Evolutionary conservation across 2,797 vertebrate species (phyloP).

Genomic region (Channa striata): DNA sequence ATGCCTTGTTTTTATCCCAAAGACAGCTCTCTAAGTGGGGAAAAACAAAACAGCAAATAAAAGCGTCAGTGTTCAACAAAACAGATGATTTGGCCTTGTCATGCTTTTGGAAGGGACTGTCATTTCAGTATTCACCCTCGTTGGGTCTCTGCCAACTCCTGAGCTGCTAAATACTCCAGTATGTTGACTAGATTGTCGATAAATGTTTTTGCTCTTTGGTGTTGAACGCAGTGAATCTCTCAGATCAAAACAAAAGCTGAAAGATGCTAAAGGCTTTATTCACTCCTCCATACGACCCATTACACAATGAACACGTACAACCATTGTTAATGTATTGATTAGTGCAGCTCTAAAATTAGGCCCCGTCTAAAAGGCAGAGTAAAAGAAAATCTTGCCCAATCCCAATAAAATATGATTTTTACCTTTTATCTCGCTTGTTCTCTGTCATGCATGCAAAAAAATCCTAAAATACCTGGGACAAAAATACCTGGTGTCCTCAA

Average conservation of each 20-base stretch:
- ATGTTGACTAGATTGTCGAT: no score
- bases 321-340: background rate
- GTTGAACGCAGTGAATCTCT: no score
- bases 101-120: no score
- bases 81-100: no score
- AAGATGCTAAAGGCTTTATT: background rate
- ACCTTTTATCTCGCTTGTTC: constrained; percentile 21
- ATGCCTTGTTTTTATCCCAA: no score
- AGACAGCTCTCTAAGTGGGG: no score
- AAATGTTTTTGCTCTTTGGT: no score
- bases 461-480: constrained; percentile 48
- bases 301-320: background rate
- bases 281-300: background rate
- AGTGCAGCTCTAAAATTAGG: background rate
- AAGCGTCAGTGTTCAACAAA: no score
- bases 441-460: constrained; percentile 11
- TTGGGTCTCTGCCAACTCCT: background rate
- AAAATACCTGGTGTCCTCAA: constrained; percentile 55
- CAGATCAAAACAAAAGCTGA: no score
- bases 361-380: no score
- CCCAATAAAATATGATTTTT: background rate
- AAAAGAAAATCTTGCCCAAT: no score
- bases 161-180: background rate
- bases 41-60: background rate
- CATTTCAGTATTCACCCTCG: background rate